A percentile compares a stretch with the other conserved stretches of the same genome.
Evolutionary conservation across 2,797 vertebrate species (phyloP).

Genomic region (Stomatorhinus walkeri): DNA sequence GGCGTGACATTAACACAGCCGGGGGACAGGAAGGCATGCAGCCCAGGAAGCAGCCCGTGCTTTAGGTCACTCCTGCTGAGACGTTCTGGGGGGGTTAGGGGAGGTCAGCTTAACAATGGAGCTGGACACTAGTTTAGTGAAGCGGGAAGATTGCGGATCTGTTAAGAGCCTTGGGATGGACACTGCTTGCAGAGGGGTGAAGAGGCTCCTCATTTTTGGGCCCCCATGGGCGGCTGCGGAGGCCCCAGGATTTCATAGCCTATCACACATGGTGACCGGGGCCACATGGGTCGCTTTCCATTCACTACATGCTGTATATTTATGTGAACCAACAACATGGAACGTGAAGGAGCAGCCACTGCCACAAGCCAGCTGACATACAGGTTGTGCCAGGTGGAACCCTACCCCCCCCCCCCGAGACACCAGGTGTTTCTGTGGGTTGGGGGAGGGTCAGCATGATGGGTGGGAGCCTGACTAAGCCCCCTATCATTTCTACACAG

Average conservation of each 20-base stretch:
- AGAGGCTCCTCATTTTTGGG: slow-evolving; percentile 62
- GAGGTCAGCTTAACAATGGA: slow-evolving; percentile 3
- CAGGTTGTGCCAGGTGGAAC: background rate
- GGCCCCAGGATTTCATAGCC: slow-evolving; percentile 74
- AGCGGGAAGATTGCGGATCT: slow-evolving; percentile 53
- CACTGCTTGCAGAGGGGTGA: slow-evolving; percentile 56
- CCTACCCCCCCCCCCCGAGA: background rate
- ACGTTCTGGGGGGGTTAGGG: slow-evolving; percentile 22
- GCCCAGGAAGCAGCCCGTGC: background rate
- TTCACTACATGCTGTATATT: slow-evolving; percentile 33
- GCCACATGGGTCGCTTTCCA: slow-evolving; percentile 65
- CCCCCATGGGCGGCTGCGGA: slow-evolving; percentile 65
- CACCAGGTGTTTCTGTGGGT: background rate
- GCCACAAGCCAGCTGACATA: background rate
- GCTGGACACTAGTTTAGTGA: background rate
- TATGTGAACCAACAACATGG: background rate
- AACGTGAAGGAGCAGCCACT: background rate
- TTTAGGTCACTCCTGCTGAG: background rate
- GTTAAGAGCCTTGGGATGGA: slow-evolving; percentile 60
- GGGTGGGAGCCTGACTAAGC: background rate
- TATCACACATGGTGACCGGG: slow-evolving; percentile 73
- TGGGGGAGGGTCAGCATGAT: background rate
- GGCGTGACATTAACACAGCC: background rate
- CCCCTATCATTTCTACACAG: background rate
- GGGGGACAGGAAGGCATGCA: background rate